Percentiles rank a stretch among this genome's conserved stretches.
These are phyloP conservation scores for Taeniopygia guttata DNA, from an alignment of 2,797 vertebrate genomes.

Conservation along the genomic window DNA sequence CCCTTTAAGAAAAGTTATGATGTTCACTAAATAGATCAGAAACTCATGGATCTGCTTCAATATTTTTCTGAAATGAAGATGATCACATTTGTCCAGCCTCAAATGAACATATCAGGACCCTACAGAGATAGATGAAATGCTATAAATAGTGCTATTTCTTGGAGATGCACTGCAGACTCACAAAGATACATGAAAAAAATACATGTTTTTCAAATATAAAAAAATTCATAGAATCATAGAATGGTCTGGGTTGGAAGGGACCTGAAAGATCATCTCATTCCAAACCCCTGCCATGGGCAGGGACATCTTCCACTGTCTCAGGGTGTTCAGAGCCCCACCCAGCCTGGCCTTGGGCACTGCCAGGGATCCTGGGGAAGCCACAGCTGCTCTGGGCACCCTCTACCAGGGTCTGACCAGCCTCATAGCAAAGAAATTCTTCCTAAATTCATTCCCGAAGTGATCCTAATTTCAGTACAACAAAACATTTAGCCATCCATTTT, in stretches of 20 bases:
- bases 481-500: neutral
- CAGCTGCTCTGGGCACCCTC: neutral
- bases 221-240: neutral
- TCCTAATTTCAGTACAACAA: neutral
- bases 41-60: neutral
- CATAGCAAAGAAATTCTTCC: neutral
- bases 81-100: neutral
- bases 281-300: neutral
- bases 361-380: neutral
- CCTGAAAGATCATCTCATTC: neutral
- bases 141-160: neutral
- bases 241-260: neutral
- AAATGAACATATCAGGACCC: neutral
- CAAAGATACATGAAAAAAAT: neutral
- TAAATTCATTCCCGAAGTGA: neutral
- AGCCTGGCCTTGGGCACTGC: neutral
- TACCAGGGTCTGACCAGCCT: neutral
- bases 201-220: neutral
- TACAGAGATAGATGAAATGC: neutral
- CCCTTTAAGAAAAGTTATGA: conserved; percentile 29
- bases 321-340: neutral
- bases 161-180: neutral
- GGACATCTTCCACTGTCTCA: neutral
- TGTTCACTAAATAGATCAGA: neutral
- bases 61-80: neutral